phyloP scores from a whole-genome alignment of 1,140 invertebrate genomes.

The Leptopilina boulardi region DNA sequence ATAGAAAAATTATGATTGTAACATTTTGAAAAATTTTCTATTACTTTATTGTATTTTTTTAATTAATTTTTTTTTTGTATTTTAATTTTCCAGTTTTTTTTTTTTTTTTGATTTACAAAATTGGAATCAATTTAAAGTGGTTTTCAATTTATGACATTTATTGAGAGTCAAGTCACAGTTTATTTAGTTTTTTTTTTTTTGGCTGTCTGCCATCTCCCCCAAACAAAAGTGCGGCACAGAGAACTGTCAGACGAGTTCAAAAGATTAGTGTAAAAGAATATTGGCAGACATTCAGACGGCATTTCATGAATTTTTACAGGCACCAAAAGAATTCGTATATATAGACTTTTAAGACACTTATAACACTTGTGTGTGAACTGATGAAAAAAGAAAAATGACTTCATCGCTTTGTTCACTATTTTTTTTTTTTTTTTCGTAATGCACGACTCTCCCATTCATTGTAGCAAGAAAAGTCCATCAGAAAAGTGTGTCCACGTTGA shows the following conservation, averaged over 20 bases:
- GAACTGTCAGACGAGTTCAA: slow-evolving; percentile 42
- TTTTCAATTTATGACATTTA: background rate
- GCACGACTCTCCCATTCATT: background rate
- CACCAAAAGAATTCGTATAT: background rate
- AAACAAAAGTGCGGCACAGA: slow-evolving; percentile 25
- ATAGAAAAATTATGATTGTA: no score
- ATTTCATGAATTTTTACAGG: background rate
- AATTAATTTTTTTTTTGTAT: background rate
- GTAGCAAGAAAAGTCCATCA: background rate
- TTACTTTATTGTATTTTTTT: background rate
- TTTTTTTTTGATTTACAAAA: background rate
- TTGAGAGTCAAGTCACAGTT: background rate
- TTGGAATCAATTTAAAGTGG: background rate
- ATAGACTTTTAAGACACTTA: background rate
- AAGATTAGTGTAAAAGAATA: slow-evolving; percentile 37
- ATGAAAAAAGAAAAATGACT: slow-evolving; percentile 21
- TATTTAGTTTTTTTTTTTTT: slow-evolving; percentile 14
- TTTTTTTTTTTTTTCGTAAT: slow-evolving; percentile 15
- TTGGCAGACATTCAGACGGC: slow-evolving; percentile 35
- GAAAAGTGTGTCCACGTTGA: background rate
- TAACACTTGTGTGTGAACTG: slow-evolving; percentile 22
- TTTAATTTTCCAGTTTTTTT: background rate
- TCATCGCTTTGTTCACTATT: slow-evolving; percentile 29
- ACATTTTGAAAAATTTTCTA: no score
- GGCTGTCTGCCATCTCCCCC: slow-evolving; percentile 32